phyloP scores from a whole-genome alignment of 2,797 vertebrate genomes.

The Thripadectes ignobilis region DNA sequence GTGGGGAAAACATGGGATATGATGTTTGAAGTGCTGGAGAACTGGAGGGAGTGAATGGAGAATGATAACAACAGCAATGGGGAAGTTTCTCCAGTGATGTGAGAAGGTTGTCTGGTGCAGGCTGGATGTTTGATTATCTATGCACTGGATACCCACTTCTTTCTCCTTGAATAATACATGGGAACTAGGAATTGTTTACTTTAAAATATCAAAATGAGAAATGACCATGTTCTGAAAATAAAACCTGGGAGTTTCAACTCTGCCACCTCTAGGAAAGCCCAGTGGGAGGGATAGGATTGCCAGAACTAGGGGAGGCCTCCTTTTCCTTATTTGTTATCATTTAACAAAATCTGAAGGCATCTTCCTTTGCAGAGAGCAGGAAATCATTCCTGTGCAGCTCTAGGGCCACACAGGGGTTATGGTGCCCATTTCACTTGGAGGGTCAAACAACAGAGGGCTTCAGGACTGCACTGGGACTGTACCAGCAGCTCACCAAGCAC shows the following conservation, averaged over 20 bases:
- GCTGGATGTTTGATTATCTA: slow-evolving; percentile 54
- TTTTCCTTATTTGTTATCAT: slow-evolving; percentile 54
- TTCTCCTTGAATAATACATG: slow-evolving; percentile 68
- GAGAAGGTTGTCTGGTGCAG: slow-evolving; percentile 13
- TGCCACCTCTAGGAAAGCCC: slow-evolving; percentile 17
- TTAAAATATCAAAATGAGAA: slow-evolving; percentile 67
- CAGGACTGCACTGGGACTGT: not conserved
- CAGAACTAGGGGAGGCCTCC: slow-evolving; percentile 2
- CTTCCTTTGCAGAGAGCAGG: slow-evolving; percentile 45
- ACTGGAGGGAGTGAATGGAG: slow-evolving; percentile 61
- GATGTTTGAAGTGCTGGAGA: slow-evolving; percentile 59
- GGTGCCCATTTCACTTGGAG: not conserved
- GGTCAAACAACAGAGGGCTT: not conserved
- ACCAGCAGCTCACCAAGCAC: rapidly evolving
- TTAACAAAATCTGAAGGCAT: slow-evolving; percentile 55
- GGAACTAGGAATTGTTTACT: slow-evolving; percentile 59
- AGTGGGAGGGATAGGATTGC: slow-evolving; percentile 47
- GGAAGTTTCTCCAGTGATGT: slow-evolving; percentile 37
- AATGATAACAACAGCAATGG: slow-evolving; percentile 34
- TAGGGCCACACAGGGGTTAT: not conserved
- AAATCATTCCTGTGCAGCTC: slow-evolving; percentile 27
- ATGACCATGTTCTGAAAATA: slow-evolving; percentile 61
- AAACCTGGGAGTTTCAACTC: slow-evolving; percentile 60
- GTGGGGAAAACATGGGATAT: not conserved
- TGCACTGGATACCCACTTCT: slow-evolving; percentile 45